Base-by-base conservation (phyloP, 1,140 invertebrate species). In the Rhopalosiphum maidis region DNA sequence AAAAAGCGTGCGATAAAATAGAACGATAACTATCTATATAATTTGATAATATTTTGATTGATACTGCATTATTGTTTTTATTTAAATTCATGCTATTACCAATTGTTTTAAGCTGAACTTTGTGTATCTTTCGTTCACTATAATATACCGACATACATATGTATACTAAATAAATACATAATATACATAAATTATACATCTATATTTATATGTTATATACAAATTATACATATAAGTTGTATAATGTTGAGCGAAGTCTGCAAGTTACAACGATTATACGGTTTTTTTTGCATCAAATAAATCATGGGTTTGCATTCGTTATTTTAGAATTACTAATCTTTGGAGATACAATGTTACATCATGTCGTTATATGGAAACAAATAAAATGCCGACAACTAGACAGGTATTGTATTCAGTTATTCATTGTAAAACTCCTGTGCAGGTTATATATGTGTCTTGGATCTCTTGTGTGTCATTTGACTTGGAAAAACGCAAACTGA, bases 401-500 rank as follows among this genome's bases (percentile, higher is more conserved):
- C 85, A 41, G 43, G 85, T 86, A 86, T 86, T 86, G 85, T 86
- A 86, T 86, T 86, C 85, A 86, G 37, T 86, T 86, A 86, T 86
- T 86, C 85, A 86, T 86, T 86, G 85, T 86, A 41, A 41, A n/a
- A 86, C 85, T n/a, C 9, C 37, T 41, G 35, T 85, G 85, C 41
- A 30, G 25, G 30, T 41, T 46, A 43, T 35, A 37, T 86, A 43
- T 43, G 22, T 35, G 35, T 41, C 41, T 85, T 43, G 83, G 37
- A 85, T 41, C 41, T 41, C 83, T 48, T 86, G 43, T 41, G 41
- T 86, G 43, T 41, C 37, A 41, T 25, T 86, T 41, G 43, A 86
- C 85, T 86, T 30, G 85, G 85, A 3, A 46, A 85, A 85, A 86
- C 30, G 41, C 30, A 86, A 86, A 86, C 85, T 30, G 43, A 86